Conservation (phyloP, 2,888 invertebrate genomes). For the Peribatodes rhomboidaria region DNA sequence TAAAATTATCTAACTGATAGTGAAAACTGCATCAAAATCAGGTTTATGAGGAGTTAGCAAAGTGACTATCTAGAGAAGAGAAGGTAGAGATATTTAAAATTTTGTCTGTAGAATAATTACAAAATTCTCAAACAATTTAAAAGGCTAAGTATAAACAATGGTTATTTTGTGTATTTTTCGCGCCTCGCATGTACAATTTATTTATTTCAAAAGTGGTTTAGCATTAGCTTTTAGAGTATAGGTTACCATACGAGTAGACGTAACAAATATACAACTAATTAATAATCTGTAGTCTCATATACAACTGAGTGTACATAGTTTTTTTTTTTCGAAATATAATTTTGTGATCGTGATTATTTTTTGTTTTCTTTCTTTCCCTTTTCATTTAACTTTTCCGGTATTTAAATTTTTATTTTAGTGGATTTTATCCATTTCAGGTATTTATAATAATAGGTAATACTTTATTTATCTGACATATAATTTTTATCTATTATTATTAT, state of each 20-base stretch:
- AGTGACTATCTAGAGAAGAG: no score
- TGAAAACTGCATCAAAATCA: no score
- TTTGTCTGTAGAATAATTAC: no score
- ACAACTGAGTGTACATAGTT: constrained; percentile 74
- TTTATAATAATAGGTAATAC: background rate
- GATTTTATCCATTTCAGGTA: background rate
- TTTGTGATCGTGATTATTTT: constrained; percentile 74
- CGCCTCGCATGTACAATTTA: constrained; percentile 45
- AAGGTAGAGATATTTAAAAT: no score
- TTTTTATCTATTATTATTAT: no score
- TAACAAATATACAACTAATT: constrained; percentile 28
- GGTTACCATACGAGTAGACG: constrained; percentile 53
- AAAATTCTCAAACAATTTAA: no score
- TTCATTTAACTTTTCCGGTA: constrained; percentile 1
- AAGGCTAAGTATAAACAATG: no score
- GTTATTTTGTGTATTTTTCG: constrained; percentile 25
- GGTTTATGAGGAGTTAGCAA: no score
- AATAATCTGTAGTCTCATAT: constrained; percentile 39
- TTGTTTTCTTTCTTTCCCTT: constrained; percentile 55
- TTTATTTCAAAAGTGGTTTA: constrained; percentile 44
- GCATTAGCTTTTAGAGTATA: constrained; percentile 37
- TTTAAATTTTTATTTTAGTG: background rate
- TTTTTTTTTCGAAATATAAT: constrained; percentile 80
- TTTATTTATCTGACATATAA: no score
- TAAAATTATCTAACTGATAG: no score